These are phyloP conservation scores for Meteorus cinctellus DNA, from an alignment of 2,888 invertebrate genomes.

Conservation along the genomic window DNA sequence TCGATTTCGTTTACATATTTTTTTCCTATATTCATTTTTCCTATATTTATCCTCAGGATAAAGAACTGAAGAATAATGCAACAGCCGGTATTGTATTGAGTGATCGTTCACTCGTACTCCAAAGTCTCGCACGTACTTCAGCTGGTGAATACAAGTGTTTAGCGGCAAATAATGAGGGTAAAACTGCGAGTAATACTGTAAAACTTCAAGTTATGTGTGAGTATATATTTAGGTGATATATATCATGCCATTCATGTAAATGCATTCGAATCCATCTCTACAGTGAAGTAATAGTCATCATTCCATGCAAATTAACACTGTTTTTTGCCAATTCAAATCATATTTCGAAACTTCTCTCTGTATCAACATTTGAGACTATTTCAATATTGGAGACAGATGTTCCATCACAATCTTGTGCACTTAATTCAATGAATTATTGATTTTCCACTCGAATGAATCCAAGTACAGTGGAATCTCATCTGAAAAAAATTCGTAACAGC, in stretches of 20 bases:
- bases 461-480: no score
- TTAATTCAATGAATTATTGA: background rate
- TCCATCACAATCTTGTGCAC: background rate
- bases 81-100: constrained; percentile 88
- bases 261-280: background rate
- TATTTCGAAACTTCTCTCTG: background rate
- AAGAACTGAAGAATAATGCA: constrained; percentile 88
- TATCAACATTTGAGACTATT: background rate
- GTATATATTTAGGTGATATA: constrained; percentile 55
- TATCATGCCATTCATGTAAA: background rate
- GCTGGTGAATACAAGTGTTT: constrained; percentile 92
- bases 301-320: no score
- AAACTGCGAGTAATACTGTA: constrained; percentile 75
- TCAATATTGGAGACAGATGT: background rate
- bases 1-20: background rate
- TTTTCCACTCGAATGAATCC: background rate
- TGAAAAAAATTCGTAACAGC: no score
- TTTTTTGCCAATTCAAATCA: background rate
- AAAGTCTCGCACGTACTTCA: constrained; percentile 86
- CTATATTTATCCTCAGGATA: constrained; percentile 78
- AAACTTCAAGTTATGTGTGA: constrained; percentile 76
- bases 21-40: background rate
- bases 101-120: constrained; percentile 89
- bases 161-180: constrained; percentile 90
- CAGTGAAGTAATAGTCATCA: no score